Evolutionary conservation across 2,797 vertebrate genomes (phyloP), one percentile per base, ranked within the genome.

Genomic region (Hemibagrus guttatus): DNA sequence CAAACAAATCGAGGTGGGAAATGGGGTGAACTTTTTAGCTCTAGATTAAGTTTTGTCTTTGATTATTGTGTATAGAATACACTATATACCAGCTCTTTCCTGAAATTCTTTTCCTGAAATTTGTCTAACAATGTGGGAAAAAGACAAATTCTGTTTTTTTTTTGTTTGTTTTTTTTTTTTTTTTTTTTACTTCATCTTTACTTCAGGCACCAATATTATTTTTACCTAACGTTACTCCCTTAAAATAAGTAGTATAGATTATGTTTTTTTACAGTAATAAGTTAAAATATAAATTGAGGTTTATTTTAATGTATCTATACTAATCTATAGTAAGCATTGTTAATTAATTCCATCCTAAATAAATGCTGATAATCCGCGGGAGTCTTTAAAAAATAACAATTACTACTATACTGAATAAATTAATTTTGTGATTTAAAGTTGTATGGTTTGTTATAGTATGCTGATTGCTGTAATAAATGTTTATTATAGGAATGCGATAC

Each of bases 1-100:
- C 87, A 97, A 96, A 92, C 98, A 98, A 95, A 97, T 99, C 0
- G 97, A 99, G 97, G 98, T 98, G 59, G 4, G 86, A 69, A 69
- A n/a, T 6, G 8, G 26, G 14, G 42, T 52, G 52, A 31, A 49
- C 28, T 6, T 82, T 66, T 42, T 46, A 21, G 19, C 28, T 14
- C 31, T 72, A 35, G 49, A 23, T 59, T 59, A 79, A 59, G 28
- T 11, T 59, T 59, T 26, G 56, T 80, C 26, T 80, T 61, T 80
- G 31, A 59, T 26, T 59, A 8, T 49, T 13, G 39, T 1, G 12
- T 80, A 26, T 23, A 78, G 54, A 35, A 11, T 56, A 56, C 21
- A 2, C 2, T 59, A 23, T 59, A 26, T 39, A 39, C 5, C 49
- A 21, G 17, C 74, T 54, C 13, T 19, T 76, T 56, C n/a, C n/a